Evolutionary conservation across 2,888 invertebrate species (phyloP), one percentile per base, ranked within the genome.

Genomic region (Cantharis lateralis): DNA sequence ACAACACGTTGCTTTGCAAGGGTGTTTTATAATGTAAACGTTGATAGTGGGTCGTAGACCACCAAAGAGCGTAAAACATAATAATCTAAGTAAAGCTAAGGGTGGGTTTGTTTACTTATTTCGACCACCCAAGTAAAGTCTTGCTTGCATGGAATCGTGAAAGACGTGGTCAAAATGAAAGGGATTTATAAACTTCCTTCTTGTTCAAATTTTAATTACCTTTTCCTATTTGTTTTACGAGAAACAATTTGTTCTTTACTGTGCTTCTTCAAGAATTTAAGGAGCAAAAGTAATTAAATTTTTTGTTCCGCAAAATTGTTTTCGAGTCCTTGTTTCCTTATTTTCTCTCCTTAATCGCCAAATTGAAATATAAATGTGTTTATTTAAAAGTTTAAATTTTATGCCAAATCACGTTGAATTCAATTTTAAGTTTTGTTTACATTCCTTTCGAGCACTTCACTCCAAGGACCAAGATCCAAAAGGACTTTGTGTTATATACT

Each of bases 11-110:
- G 72, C 64, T 72, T 64, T 76, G 76, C 72, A 70, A 76, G 76
- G 72, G 76, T 68, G 72, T 68, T 76, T n/a, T 66, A 62, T 66
- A 75, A 75, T 72, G 28, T 73, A 73, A 68, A 32, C 73, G 62
- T 62, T 66, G 64, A 66, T 66, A 74, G 71, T 62, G 74, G 66
- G 78, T 66, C 72, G 79, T 74, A 68, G 84, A 84, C 84, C 84
- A 84, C 84, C 84, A 81, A 82, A 81, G 83, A 80, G 83, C 81
- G 81, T 83, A 84, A 82, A 82, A 82, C 80, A 81, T 82, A 80
- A 82, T 83, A 82, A 83, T 82, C 82, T 82, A 79, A 76, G 75
- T 80, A 48, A 48, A 48, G 48, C 20, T 66, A 81, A 81, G 84
- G 82, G 82, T 82, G 80, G 81, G 81, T 82, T 77, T 81, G 81